phyloP scores from a whole-genome alignment of 64 coral and sea anemone genomes.

The Platygyra sinensis region DNA sequence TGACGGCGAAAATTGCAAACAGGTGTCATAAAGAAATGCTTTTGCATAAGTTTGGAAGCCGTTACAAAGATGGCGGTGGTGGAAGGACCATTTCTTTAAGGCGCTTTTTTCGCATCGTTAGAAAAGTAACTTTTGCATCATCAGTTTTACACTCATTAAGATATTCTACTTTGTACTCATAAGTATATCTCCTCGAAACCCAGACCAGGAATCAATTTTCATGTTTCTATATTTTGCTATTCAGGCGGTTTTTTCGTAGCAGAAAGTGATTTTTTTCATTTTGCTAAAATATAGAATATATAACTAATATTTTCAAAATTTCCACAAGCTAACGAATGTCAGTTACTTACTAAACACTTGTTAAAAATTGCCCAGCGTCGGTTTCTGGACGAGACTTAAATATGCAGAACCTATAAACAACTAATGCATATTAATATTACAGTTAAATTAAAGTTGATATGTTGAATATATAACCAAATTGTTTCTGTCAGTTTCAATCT shows the following conservation, averaged over 20 bases:
- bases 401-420: conserved; percentile 13
- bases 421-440: not conserved
- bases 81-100: not conserved
- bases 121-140: too few relatives aligned
- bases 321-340: too few relatives aligned
- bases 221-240: not conserved
- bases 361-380: not conserved
- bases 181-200: not conserved
- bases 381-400: not conserved
- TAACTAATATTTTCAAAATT: too few relatives aligned
- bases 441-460: not conserved
- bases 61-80: not conserved
- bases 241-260: not conserved
- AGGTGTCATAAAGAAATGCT: too few relatives aligned
- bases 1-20: too few relatives aligned
- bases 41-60: not conserved
- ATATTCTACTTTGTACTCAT: not conserved
- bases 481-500: not conserved
- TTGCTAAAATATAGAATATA: too few relatives aligned
- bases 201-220: not conserved
- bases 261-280: not conserved
- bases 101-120: not conserved
- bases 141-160: too few relatives aligned
- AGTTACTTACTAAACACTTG: too few relatives aligned
- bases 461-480: not conserved